phyloP scores from a whole-genome alignment of 1,140 invertebrate species.

The Rhizoglyphus robini region DNA sequence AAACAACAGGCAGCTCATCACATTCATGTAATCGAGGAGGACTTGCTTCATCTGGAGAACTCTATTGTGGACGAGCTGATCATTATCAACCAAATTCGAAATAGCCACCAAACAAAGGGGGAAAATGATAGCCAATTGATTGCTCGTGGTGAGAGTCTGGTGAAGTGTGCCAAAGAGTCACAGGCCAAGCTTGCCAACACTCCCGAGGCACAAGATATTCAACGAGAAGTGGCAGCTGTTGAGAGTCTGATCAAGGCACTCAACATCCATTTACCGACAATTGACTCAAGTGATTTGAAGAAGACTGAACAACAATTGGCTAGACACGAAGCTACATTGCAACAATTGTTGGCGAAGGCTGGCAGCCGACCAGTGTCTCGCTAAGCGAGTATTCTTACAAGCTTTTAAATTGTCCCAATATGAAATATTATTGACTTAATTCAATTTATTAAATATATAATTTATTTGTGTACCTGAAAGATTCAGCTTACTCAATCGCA shows the following conservation, averaged over 20 bases:
- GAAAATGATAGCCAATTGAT: background rate
- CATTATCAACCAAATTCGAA: background rate
- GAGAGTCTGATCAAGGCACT: background rate
- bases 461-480: no score
- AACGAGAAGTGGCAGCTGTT: background rate
- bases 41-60: slow-evolving; percentile 13
- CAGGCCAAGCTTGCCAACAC: background rate
- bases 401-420: no score
- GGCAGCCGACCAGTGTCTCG: no score
- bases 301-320: background rate
- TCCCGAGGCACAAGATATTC: background rate
- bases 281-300: background rate
- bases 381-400: no score
- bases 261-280: background rate
- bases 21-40: slow-evolving; percentile 15
- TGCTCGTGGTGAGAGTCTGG: background rate
- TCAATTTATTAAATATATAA: no score
- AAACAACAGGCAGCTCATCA: slow-evolving; percentile 2
- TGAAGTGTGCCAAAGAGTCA: background rate
- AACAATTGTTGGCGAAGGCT: background rate
- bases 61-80: slow-evolving; percentile 5
- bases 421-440: no score
- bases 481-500: no score
- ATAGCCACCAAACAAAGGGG: background rate
- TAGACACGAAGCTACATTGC: background rate